Evolutionary conservation across 2,113 vertebrate genomes (phyloP), one percentile per base, ranked within the genome.

Genomic region (Entelurus aequoreus): DNA sequence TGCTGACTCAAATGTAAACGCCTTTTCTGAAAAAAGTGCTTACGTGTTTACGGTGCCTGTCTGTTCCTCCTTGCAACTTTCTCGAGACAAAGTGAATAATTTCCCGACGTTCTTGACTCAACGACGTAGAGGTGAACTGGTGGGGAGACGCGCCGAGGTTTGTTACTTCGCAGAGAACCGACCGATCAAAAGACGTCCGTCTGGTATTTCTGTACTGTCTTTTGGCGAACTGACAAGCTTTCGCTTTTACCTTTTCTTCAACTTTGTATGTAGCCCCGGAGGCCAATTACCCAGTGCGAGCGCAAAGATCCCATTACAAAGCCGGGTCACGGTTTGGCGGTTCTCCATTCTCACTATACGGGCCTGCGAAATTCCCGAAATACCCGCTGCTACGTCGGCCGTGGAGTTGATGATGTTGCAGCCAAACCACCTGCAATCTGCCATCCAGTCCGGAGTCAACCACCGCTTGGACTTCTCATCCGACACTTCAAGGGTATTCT

Each of bases 221-320:
- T 71, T 58, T 48, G 38, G 56, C 61, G 53, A 21, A 66, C 56
- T 71, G 72, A 60, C 66, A 82, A 74, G 64, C 59, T 65, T 59
- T 69, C 76, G 61, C 69, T 71, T 19, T 69, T 66, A 71, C 48
- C 59, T 68, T 51, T 28, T 76, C 63, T 58, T 57, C 62, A 54
- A 62, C 55, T 65, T 56, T 62, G 75, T 69, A 67, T 71, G 52
- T 52, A 69, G 61, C 83, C 75, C 77, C 66, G 58, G 84, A 86
- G 85, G 79, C 83, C 85, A 87, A 87, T 88, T 89, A 88, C 79
- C 70, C 68, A 56, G 48, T 48, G 66, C 80, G 77, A 83, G 80
- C 82, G 78, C 66, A 75, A 65, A 74, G 75, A 82, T 83, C 72
- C 77, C 71, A 84, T 87, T 80, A 69, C 77, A 79, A 81, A 82